These are phyloP conservation scores for Xanthostigma xanthostigma DNA, from an alignment of 2,888 invertebrate genomes.

Conservation along the genomic window DNA sequence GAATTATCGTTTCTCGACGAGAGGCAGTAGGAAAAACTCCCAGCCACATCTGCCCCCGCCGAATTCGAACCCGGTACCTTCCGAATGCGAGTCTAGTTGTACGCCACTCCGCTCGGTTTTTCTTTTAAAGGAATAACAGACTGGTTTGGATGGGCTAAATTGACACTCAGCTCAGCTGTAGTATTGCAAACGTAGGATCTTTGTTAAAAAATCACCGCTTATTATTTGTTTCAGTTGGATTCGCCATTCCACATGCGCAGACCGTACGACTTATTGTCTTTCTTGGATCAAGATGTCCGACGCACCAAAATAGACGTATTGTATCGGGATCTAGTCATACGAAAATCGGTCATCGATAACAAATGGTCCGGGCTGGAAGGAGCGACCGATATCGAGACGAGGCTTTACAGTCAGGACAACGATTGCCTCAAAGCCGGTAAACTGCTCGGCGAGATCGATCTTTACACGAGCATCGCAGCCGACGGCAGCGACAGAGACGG, in stretches of 20 bases:
- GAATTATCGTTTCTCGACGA: no score
- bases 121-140: neutral
- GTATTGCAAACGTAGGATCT: no score
- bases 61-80: no score
- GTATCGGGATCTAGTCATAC: constrained; percentile 44
- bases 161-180: no score
- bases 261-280: constrained; percentile 57
- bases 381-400: constrained; percentile 43
- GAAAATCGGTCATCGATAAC: constrained; percentile 46
- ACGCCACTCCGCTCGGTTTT: no score
- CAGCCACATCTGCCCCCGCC: no score
- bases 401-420: constrained; percentile 41
- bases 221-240: constrained; percentile 39
- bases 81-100: no score
- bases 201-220: constrained; percentile 6
- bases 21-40: no score
- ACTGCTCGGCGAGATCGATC: constrained; percentile 47
- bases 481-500: constrained; percentile 38
- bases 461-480: constrained; percentile 43
- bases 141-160: no score
- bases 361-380: constrained; percentile 40
- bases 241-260: constrained; percentile 56
- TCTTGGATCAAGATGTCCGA: constrained; percentile 61
- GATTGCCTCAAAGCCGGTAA: constrained; percentile 51
- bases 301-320: constrained; percentile 42